A percentile compares a stretch with the other conserved stretches of the same genome.
Evolutionary conservation across 2,888 invertebrate species (phyloP).

Genomic region (Trilocha varians): DNA sequence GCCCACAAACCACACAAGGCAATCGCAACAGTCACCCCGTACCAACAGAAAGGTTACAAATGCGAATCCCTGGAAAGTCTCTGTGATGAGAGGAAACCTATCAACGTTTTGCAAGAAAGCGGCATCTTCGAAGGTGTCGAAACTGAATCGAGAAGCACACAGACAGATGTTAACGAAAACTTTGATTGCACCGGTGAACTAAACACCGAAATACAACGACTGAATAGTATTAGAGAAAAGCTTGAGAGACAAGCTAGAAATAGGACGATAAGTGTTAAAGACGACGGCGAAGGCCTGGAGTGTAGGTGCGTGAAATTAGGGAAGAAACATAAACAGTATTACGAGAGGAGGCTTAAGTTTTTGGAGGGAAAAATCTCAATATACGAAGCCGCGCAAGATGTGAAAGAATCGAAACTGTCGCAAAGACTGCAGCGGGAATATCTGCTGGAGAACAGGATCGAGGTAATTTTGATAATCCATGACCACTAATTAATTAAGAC

Average conservation of each 20-base stretch:
- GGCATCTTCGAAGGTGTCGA: conserved; percentile 80
- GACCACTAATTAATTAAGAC: too few relatives aligned
- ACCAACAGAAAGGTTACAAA: conserved; percentile 65
- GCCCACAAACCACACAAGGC: conserved; percentile 67
- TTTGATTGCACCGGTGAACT: conserved; percentile 69
- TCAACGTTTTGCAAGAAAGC: conserved; percentile 78
- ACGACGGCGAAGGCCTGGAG: conserved; percentile 57
- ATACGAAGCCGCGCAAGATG: conserved; percentile 78
- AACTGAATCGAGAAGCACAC: conserved; percentile 62
- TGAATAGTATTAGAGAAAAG: conserved; percentile 76
- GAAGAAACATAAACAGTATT: conserved; percentile 76
- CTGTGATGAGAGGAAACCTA: conserved; percentile 66
- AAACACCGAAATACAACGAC: conserved; percentile 76
- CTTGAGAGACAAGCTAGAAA: conserved; percentile 73
- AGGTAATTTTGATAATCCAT: conserved; percentile 49
- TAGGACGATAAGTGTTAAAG: conserved; percentile 57
- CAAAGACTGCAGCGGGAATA: conserved; percentile 77
- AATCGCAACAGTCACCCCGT: conserved; percentile 78
- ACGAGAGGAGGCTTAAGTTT: conserved; percentile 76
- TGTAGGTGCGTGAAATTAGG: conserved; percentile 69
- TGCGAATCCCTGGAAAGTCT: conserved; percentile 61
- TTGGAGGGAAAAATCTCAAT: conserved; percentile 77
- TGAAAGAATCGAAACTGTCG: conserved; percentile 74
- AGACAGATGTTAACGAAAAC: conserved; percentile 73
- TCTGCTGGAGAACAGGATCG: conserved; percentile 62